These are phyloP conservation scores for Zonotrichia leucophrys DNA, from an alignment of 2,113 vertebrate species.

Conservation along the genomic window DNA sequence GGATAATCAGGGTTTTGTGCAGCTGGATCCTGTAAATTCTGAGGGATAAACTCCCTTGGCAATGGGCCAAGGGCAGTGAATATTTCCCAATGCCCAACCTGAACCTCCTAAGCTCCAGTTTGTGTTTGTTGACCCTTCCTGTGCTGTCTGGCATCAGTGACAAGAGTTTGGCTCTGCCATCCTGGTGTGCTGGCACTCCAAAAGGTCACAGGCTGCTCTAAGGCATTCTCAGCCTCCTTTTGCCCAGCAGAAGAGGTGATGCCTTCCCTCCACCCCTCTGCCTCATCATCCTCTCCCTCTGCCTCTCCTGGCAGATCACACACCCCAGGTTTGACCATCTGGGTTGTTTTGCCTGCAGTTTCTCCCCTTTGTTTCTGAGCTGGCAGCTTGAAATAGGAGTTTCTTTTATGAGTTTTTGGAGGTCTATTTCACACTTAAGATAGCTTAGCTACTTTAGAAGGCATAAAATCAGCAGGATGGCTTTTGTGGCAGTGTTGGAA, in stretches of 20 bases:
- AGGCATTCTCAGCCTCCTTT: not conserved
- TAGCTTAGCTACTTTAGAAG: no score
- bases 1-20: not conserved
- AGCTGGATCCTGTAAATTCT: not conserved
- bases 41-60: not conserved
- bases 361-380: not conserved
- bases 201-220: not conserved
- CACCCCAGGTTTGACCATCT: not conserved
- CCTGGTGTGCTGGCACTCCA: not conserved
- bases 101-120: not conserved
- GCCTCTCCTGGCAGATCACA: not conserved
- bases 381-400: not conserved
- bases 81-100: not conserved
- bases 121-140: not conserved
- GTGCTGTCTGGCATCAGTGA: not conserved
- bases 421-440: no score
- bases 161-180: not conserved
- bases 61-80: not conserved
- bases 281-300: not conserved
- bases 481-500: no score
- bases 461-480: no score
- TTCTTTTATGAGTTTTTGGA: no score
- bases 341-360: not conserved
- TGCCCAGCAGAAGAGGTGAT: not conserved
- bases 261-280: not conserved